Evolutionary conservation across 2,888 invertebrate species (phyloP).

Genomic region (Clivina fossor): DNA sequence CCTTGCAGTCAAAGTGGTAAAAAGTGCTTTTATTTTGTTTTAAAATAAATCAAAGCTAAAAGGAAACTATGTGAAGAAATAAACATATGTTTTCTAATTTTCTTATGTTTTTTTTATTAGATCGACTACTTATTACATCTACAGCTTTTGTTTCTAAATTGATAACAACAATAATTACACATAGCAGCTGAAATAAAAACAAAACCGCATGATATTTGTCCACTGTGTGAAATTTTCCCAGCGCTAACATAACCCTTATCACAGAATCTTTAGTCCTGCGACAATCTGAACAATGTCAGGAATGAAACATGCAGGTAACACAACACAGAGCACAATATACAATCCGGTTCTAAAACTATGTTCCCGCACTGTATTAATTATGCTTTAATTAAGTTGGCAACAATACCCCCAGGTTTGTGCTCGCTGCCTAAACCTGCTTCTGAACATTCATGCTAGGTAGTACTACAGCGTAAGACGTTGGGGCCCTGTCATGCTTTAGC

Average conservation of each 20-base stretch:
- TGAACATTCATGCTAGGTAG: no score
- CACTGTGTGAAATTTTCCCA: constrained; percentile 23
- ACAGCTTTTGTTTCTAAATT: no score
- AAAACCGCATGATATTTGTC: no score
- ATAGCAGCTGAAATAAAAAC: neutral
- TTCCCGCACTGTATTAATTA: constrained; percentile 28
- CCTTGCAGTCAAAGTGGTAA: no score
- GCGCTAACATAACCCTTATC: neutral
- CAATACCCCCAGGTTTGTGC: constrained; percentile 17
- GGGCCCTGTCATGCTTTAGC: neutral
- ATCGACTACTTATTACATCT: neutral
- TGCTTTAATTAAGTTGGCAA: constrained; percentile 28
- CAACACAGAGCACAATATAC: constrained; percentile 20
- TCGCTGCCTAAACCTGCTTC: no score
- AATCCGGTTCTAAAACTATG: constrained; percentile 10
- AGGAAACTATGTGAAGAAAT: no score
- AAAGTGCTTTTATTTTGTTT: no score
- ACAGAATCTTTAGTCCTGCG: no score
- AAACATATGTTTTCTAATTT: no score
- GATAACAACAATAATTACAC: no score
- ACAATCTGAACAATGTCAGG: constrained; percentile 25
- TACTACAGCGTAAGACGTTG: neutral
- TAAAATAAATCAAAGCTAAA: no score
- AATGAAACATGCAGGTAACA: constrained; percentile 25
- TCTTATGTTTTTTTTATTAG: neutral